phyloP scores from a whole-genome alignment of 2,797 vertebrate species.

The Salmo trutta region DNA sequence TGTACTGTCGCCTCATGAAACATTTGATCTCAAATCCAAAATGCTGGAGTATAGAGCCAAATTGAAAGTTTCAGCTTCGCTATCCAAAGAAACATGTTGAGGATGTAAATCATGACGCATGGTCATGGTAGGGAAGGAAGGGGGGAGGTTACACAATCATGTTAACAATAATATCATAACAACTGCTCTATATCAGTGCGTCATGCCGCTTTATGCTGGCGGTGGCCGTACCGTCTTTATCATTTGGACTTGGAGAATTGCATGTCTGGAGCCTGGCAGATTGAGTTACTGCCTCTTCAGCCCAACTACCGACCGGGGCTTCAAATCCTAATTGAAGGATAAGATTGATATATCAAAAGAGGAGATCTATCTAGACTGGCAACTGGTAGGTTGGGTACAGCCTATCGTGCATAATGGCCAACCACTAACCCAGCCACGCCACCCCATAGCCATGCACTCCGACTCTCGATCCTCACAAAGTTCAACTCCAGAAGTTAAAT shows the following conservation, averaged over 20 bases:
- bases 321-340: background rate
- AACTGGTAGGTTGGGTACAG: background rate
- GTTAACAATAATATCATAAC: background rate
- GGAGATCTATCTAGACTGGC: background rate
- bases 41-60: no score
- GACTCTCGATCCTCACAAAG: slow-evolving; percentile 18
- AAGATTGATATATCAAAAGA: background rate
- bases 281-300: background rate
- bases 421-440: background rate
- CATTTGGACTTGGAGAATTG: background rate
- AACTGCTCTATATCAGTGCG: background rate
- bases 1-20: no score
- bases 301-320: background rate
- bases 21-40: no score
- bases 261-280: background rate
- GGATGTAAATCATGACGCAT: background rate
- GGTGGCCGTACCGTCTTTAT: background rate
- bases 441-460: background rate
- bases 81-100: no score
- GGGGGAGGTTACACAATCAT: background rate
- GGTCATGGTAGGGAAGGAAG: background rate
- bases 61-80: no score
- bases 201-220: background rate
- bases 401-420: background rate
- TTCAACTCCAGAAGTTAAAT: slow-evolving; percentile 52